Evolutionary conservation across 2,113 vertebrate genomes (phyloP).

Genomic region (Gasterosteus aculeatus): DNA sequence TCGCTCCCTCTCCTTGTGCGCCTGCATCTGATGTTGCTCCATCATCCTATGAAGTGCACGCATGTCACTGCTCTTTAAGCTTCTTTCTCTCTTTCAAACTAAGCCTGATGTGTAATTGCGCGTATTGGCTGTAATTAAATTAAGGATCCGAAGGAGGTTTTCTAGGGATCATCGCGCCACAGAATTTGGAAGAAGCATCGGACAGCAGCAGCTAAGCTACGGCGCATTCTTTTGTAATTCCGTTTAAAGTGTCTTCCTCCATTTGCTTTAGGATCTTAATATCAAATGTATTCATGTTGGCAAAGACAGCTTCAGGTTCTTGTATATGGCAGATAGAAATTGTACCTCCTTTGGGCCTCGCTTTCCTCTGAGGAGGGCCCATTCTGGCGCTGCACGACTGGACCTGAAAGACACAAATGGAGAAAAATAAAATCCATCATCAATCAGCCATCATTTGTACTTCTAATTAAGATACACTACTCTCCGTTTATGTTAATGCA

Average conservation of each 20-base stretch:
- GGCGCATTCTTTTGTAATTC: background rate
- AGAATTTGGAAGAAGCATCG: background rate
- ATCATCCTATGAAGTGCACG: conserved; percentile 85
- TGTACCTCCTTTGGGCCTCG: conserved; percentile 94
- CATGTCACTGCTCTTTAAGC: conserved; percentile 24
- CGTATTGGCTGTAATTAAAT: background rate
- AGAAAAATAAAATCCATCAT: background rate
- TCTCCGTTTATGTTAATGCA: background rate
- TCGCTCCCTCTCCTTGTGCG: conserved; percentile 91
- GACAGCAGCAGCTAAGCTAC: background rate
- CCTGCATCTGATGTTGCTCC: conserved; percentile 93
- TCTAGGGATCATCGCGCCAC: background rate
- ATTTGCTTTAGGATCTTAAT: background rate
- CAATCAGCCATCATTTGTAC: background rate
- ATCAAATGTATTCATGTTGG: background rate
- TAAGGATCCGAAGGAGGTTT: background rate
- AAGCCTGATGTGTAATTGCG: background rate
- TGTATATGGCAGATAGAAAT: background rate
- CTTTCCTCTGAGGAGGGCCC: conserved; percentile 93
- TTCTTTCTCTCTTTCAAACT: background rate
- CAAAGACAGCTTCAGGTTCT: background rate
- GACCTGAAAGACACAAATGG: conserved; percentile 82
- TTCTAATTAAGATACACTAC: background rate
- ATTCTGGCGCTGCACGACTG: conserved; percentile 93
- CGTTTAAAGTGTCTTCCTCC: background rate